Evolutionary conservation across 2,113 vertebrate genomes (phyloP), one percentile per base, ranked within the genome.

Genomic region (Irena cyanogastra): DNA sequence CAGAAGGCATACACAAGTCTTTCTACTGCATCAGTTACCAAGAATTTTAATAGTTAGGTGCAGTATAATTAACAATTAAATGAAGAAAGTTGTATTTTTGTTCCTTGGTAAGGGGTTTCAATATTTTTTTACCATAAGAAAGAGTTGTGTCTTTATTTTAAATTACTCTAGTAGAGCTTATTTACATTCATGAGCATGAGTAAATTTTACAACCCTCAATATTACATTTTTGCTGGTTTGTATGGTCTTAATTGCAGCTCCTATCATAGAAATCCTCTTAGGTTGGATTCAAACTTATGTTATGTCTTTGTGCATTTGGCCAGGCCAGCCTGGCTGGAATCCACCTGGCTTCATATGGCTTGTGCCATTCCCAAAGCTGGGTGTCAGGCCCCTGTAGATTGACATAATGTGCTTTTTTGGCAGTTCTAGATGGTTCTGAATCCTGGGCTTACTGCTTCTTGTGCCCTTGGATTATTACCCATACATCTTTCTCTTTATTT

Each of bases 21-120:
- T 95, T 95, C 59, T 97, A n/a, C 50, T 65, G 35, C 50, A 72
- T 82, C 45, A 68, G 44, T 97, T 95, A 89, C 75, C 86, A 94
- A 90, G 53, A 95, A 26, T 45, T 68, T 94, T 93, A 97, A 95
- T 97, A 97, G 97, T 98, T 93, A 94, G 16, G 44, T 79, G 14
- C 47, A 71, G 47, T 78, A n/a, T 94, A 97, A 97, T 95, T 97
- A 97, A 97, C 61, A 74, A 60, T 81, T 97, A 95, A 94, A 92
- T 93, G 56, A 96, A 84, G 71, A 83, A 97, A 95, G 56, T 75
- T 64, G 16, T 50, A 81, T 14, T 45, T 49, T 68, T 63, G 13
- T 94, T 83, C 83, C 45, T 68, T 71, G 49, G 42, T 89, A 79
- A 93, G 31, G 82, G 24, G 6, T 86, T 92, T 94, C 80, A 95